A percentile compares a stretch with the other conserved stretches of the same genome.
These are phyloP conservation scores for Ophioninae sp. DNA, from an alignment of 2,888 invertebrate species.

Conservation along the genomic window DNA sequence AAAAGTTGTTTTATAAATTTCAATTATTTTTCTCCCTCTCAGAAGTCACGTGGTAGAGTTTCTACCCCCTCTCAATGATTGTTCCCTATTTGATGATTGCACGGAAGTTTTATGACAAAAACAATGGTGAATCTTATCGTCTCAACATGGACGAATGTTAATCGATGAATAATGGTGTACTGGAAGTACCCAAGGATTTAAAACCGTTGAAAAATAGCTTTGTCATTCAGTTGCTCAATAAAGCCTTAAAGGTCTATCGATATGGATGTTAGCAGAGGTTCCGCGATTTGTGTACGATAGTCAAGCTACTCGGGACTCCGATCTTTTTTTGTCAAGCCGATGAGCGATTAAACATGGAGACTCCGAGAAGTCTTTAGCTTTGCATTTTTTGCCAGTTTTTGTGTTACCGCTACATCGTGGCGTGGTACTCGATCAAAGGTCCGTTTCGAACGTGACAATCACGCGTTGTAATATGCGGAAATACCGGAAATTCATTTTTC, in stretches of 20 bases:
- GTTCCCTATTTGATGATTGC: too few relatives aligned
- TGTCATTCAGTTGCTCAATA: background rate
- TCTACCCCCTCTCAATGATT: too few relatives aligned
- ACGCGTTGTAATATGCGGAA: background rate
- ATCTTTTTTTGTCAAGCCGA: background rate
- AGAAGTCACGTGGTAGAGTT: too few relatives aligned
- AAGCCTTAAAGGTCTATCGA: background rate
- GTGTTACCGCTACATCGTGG: background rate
- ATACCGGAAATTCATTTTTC: background rate
- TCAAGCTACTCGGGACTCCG: background rate
- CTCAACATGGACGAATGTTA: background rate
- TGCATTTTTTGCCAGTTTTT: background rate
- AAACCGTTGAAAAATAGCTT: background rate
- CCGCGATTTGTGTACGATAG: background rate
- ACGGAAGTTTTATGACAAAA: too few relatives aligned
- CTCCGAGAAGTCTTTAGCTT: background rate
- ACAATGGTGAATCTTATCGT: too few relatives aligned
- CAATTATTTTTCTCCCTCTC: too few relatives aligned
- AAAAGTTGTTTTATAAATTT: too few relatives aligned
- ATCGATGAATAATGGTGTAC: background rate
- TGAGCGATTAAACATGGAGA: background rate
- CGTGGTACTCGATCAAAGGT: background rate
- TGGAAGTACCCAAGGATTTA: background rate
- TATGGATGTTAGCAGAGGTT: background rate
- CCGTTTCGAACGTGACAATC: background rate